Base-by-base conservation (phyloP, 2,888 invertebrate genomes). In the Amphipoea lucens region DNA sequence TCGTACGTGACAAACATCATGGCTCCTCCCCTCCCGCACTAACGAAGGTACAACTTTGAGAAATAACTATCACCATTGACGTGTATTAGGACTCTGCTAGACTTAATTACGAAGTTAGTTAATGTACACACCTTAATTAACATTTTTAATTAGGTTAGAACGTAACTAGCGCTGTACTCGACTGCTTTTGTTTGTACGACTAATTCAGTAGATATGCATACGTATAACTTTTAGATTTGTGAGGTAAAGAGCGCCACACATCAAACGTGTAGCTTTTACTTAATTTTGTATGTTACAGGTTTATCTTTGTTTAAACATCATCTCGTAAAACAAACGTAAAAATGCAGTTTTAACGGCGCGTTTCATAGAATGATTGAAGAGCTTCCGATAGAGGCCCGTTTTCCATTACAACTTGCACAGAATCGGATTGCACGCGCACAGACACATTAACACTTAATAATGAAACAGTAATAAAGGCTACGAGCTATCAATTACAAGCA, bases 21-120 rank as follows among this genome's bases (percentile, higher is more conserved):
- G 62, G 54, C 36, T 68, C 79, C 73, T 86, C 81, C 87, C 76
- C 20, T 14, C 54, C 45, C n/a, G 68, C 86, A 82, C 91, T 93
- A 94, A 95, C 92, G 92, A 94, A 93, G 90, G 89, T 90, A 90
- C 90, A 90, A 91, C 91, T 91, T 89, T 90, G 88, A 91, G 80
- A 85, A 82, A 86, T 89, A 83, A 88, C 84, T 89, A 88, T 87
- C 81, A 66, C 82, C 82, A 85, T 83, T 83, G 82, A 84, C 84
- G 72, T 87, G 80, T 89, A 90, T 88, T 86, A 85, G 82, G 76
- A 84, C 87, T 87, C 84, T 83, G 68, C 77, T 79, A 79, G 81
- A 83, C 87, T 89, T 92, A 90, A 92, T 92, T 91, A 91, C 86
- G 77, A 85, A 84, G 82, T 88, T 84, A 88, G 89, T 90, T 90